phyloP scores from a whole-genome alignment of 2,797 vertebrate genomes.

The Morelia viridis region DNA sequence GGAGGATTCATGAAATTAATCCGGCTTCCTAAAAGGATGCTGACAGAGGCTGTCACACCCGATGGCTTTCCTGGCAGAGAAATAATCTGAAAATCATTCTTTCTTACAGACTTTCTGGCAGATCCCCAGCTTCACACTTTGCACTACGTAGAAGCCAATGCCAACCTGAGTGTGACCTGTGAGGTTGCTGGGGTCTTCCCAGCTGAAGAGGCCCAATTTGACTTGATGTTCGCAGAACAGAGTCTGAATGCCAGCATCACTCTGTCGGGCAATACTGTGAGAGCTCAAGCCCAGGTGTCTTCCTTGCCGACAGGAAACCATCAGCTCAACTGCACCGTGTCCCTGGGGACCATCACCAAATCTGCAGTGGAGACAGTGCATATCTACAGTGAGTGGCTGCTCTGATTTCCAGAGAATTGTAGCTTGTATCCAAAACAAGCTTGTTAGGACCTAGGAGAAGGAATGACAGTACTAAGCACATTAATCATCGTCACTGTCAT shows the following conservation, averaged over 20 bases:
- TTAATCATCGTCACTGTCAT: neutral
- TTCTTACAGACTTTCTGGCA: slow-evolving; percentile 43
- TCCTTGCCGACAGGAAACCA: slow-evolving; percentile 42
- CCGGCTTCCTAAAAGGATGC: neutral
- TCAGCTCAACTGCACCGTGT: slow-evolving; percentile 54
- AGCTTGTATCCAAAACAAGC: neutral
- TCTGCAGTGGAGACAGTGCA: slow-evolving; percentile 52
- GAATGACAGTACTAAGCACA: neutral
- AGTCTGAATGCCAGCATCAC: slow-evolving; percentile 47
- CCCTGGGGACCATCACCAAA: slow-evolving; percentile 55
- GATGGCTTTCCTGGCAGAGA: neutral
- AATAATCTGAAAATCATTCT: neutral
- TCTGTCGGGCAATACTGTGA: slow-evolving; percentile 35
- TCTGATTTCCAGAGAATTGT: neutral
- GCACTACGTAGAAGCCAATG: slow-evolving; percentile 54
- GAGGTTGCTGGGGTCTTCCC: slow-evolving; percentile 53
- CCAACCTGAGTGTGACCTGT: slow-evolving; percentile 50
- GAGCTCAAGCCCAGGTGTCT: slow-evolving; percentile 22
- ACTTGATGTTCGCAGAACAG: slow-evolving; percentile 51
- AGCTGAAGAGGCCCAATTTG: slow-evolving; percentile 52
- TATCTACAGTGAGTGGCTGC: slow-evolving; percentile 62
- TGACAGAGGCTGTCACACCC: neutral
- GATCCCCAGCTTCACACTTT: slow-evolving; percentile 52
- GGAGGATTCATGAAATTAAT: neutral
- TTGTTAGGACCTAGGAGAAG: neutral